Conservation (phyloP, 2,888 invertebrate species). For the Girardia tigrina region DNA sequence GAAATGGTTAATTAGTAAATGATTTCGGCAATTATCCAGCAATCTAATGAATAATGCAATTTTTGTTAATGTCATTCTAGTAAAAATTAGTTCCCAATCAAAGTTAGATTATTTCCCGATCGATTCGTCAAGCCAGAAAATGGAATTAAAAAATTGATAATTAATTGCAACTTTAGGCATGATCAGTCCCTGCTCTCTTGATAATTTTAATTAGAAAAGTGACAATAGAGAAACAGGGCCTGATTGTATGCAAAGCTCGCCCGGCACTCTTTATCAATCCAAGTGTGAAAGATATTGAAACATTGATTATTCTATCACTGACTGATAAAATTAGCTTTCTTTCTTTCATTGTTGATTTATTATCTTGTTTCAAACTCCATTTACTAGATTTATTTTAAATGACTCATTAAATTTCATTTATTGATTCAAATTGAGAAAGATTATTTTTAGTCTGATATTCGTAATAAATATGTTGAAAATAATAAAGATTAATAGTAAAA, state of each 20-base stretch:
- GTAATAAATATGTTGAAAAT: too few relatives aligned
- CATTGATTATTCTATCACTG: slow-evolving; percentile 23
- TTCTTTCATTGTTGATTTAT: slow-evolving; percentile 23
- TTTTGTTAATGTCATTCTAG: slow-evolving; percentile 23
- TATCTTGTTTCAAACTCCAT: slow-evolving; percentile 11
- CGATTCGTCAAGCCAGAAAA: slow-evolving; percentile 11
- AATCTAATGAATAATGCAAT: slow-evolving; percentile 23
- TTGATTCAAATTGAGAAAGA: neutral
- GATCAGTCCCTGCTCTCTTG: slow-evolving; percentile 8
- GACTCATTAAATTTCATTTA: neutral
- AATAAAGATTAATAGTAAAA: too few relatives aligned
- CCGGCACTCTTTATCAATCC: slow-evolving; percentile 1
- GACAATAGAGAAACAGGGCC: slow-evolving; percentile 17
- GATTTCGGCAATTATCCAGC: slow-evolving; percentile 18
- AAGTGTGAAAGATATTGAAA: slow-evolving; percentile 23
- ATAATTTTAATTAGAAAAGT: slow-evolving; percentile 23
- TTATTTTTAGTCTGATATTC: too few relatives aligned
- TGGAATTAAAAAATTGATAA: slow-evolving; percentile 23
- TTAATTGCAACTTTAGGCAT: slow-evolving; percentile 17
- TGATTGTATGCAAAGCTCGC: slow-evolving; percentile 12
- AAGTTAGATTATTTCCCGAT: slow-evolving; percentile 23
- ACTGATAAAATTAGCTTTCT: slow-evolving; percentile 17
- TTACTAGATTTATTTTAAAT: slow-evolving; percentile 23
- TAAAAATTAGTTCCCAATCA: slow-evolving; percentile 21
- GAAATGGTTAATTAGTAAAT: slow-evolving; percentile 19